Conservation (phyloP, 2,888 invertebrate genomes). For the Torymus aiolomorphi region DNA sequence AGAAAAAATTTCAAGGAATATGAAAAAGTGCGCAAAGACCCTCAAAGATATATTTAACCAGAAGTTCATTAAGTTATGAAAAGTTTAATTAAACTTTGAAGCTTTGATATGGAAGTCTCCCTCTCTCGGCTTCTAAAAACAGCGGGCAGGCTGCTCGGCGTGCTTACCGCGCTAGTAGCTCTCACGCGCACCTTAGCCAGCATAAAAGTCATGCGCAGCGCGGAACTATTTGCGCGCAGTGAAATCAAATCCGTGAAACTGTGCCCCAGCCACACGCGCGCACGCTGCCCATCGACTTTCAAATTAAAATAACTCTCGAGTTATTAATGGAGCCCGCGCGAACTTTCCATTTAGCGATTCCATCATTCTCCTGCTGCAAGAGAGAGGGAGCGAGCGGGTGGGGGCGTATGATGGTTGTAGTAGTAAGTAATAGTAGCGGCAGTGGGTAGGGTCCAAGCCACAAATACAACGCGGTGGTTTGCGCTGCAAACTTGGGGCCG, state of each 20-base stretch:
- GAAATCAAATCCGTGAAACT: too few relatives aligned
- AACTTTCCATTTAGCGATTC: slow-evolving; percentile 34
- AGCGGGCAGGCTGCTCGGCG: background rate
- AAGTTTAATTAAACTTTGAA: slow-evolving; percentile 44
- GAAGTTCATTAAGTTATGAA: slow-evolving; percentile 45
- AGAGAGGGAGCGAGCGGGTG: too few relatives aligned
- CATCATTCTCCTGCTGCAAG: background rate
- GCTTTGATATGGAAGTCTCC: slow-evolving; percentile 15
- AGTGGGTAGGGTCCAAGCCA: background rate
- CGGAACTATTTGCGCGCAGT: too few relatives aligned
- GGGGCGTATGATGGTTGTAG: too few relatives aligned
- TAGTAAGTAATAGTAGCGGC: too few relatives aligned
- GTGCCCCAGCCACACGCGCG: background rate
- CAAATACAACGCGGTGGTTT: slow-evolving; percentile 54
- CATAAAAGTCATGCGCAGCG: too few relatives aligned
- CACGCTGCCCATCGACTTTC: background rate
- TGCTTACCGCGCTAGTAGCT: too few relatives aligned
- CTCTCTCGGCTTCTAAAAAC: background rate
- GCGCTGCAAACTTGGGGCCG: slow-evolving; percentile 4
- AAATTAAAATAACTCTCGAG: slow-evolving; percentile 27
- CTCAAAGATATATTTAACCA: slow-evolving; percentile 12
- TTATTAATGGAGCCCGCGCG: slow-evolving; percentile 9
- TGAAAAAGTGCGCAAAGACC: slow-evolving; percentile 14
- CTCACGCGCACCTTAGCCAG: too few relatives aligned
- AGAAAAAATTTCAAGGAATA: background rate